Base-by-base conservation (phyloP, 2,797 vertebrate species). In the Sandelia bainsii region DNA sequence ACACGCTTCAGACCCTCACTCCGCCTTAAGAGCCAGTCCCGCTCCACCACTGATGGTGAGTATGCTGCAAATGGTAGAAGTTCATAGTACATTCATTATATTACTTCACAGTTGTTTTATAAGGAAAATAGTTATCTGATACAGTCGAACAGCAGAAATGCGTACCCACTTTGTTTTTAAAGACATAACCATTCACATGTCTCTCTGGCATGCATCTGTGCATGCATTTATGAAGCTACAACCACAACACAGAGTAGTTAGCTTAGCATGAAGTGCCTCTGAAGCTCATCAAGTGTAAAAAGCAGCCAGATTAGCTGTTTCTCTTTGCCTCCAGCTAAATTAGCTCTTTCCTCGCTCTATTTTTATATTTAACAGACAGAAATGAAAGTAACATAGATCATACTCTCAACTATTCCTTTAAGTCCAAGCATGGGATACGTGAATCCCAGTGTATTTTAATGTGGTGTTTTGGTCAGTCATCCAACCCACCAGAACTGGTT, bases 1-100 rank as follows among this genome's bases (percentile, higher is more conserved):
- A 98, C 97, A 0, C 96, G 98, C 77, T 98, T 99, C 92, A 94
- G 97, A 78, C 97, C 97, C 29, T 99, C 98, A 0, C 95, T 98
- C 20, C 95, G 97, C 67, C 95, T 98, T 32, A 98, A 98, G 93
- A 98, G 96, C 91, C 97, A 97, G 83, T 97, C 97, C 5, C 96
- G 97, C 72, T 95, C 96, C 16, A 93, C 95, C 77, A 90, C 95
- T 0, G 97, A 98, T 0, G 95, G 97, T 99, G 89, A 94, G 95
- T 52, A 27, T 46, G 7, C 16, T 23, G 20, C 2, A 8, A 14
- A 2, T 29, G 6, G 17, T 20, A 5, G 11, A 62, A 48, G n/a
- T 19, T 42, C 34, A 29, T 10, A 8, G 17, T 27, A 49, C n/a
- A n/a, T n/a, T 23, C 1, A 3, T 1, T 9, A 45, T 16, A 52